Evolutionary conservation across 2,888 invertebrate genomes (phyloP), one percentile per base, ranked within the genome.

Genomic region (Dromius quadrimaculatus): DNA sequence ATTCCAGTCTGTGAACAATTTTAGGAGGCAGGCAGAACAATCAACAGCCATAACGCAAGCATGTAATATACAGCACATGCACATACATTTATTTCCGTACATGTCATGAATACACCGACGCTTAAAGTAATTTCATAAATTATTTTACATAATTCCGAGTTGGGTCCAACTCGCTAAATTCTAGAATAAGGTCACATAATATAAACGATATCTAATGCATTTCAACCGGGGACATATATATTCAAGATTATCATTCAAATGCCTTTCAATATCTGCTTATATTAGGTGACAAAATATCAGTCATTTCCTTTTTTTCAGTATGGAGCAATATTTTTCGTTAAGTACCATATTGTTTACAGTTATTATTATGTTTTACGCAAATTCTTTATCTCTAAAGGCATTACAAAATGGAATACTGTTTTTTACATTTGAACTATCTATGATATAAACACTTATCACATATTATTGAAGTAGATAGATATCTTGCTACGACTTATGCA

Each of bases 51-150:
- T 45, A 77, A 77, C 75, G 64, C 72, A 69, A 71, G 72, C 74
- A 76, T 76, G 78, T 80, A 81, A 80, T 80, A 79, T 81, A 81
- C 79, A 81, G 81, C 81, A 82, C 83, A 83, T 83, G 83, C 83
- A 83, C 82, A 81, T 79, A 83, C 82, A 83, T 81, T 81, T 81
- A 83, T 81, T 81, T 76, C 78, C 79, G 79, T 81, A 83, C 80
- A 80, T 82, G 78, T 80, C 77, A 75, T 77, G 76, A 77, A 76
- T 82, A 82, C 81, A 81, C 78, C 78, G 77, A 76, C 78, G 76
- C 77, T 78, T 78, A 77, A 74, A 76, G 74, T 73, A 75, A 45
- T 68, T 75, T 75, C 73, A 69, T 74, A 74, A 72, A 74, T 72
- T 74, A 74, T 74, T 72, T 74, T 73, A 73, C 73, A 74, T 65